Evolutionary conservation across 2,113 vertebrate species (phyloP).

Genomic region (mouse (Mus musculus)): DNA sequence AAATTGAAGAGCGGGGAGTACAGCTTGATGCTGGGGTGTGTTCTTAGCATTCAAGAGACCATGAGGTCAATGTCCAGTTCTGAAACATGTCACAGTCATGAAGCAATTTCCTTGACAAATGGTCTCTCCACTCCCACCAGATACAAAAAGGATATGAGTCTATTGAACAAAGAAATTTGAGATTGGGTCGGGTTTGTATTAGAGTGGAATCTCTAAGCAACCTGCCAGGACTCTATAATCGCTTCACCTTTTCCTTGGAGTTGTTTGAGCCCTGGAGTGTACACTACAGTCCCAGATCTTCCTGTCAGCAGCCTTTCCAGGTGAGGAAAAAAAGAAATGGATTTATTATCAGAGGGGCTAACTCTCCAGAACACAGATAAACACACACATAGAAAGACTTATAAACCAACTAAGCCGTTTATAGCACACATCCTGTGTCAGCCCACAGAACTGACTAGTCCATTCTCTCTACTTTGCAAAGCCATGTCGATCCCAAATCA

Average conservation of each 20-base stretch:
- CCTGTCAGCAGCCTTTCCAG: neutral
- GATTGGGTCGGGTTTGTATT: neutral
- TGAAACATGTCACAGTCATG: neutral
- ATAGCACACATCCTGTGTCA: neutral
- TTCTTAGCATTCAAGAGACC: neutral
- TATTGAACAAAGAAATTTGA: neutral
- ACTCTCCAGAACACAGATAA: neutral
- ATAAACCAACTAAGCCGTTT: neutral
- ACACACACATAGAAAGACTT: neutral
- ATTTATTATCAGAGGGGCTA: neutral
- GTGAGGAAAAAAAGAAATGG: neutral
- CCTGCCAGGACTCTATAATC: neutral
- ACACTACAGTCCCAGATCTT: neutral
- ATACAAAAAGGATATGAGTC: neutral
- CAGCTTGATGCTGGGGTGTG: neutral
- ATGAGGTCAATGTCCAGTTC: neutral
- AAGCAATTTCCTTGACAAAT: slow-evolving; percentile 50
- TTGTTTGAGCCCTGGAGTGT: neutral
- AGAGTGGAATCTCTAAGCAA: neutral
- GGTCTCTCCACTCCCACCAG: neutral
- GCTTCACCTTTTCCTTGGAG: neutral
- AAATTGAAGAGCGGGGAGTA: neutral
- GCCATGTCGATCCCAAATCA: neutral
- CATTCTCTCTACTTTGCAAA: neutral
- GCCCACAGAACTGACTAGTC: neutral